Evolutionary conservation across 2,113 vertebrate genomes (phyloP).

Genomic region (Phyllostomus hastatus): DNA sequence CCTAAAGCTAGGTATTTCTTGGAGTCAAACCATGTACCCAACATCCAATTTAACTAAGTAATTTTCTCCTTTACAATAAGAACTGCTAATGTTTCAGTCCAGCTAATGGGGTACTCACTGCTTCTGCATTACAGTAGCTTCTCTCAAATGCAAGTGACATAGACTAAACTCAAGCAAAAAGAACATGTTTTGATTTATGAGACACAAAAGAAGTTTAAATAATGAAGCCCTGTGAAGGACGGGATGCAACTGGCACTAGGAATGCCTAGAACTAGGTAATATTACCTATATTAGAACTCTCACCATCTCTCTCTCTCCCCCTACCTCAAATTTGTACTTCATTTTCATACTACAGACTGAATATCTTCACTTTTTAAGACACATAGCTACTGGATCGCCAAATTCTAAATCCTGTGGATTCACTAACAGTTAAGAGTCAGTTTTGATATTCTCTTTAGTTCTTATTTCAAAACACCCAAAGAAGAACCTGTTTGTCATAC

Average conservation of each 20-base stretch:
- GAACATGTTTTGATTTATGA: neutral
- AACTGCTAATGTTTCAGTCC: neutral
- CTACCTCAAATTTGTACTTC: neutral
- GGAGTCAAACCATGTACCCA: neutral
- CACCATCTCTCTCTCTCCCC: fast-evolving
- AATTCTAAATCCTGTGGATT: neutral
- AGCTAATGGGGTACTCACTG: neutral
- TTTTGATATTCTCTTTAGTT: neutral
- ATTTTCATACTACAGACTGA: neutral
- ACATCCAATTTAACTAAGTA: neutral
- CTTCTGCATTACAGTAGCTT: neutral
- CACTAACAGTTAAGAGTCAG: neutral
- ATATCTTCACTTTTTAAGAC: neutral
- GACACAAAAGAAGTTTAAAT: neutral
- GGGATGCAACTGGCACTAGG: fast-evolving
- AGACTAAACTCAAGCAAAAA: neutral
- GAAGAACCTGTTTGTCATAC: neutral
- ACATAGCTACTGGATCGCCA: neutral
- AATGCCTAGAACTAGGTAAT: neutral
- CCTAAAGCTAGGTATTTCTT: neutral
- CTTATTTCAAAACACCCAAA: neutral
- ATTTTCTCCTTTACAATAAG: neutral
- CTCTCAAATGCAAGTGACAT: neutral
- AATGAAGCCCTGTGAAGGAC: neutral
- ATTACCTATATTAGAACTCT: neutral